Evolutionary conservation across 2,113 vertebrate species (phyloP).

Genomic region (Cavia aperea): DNA sequence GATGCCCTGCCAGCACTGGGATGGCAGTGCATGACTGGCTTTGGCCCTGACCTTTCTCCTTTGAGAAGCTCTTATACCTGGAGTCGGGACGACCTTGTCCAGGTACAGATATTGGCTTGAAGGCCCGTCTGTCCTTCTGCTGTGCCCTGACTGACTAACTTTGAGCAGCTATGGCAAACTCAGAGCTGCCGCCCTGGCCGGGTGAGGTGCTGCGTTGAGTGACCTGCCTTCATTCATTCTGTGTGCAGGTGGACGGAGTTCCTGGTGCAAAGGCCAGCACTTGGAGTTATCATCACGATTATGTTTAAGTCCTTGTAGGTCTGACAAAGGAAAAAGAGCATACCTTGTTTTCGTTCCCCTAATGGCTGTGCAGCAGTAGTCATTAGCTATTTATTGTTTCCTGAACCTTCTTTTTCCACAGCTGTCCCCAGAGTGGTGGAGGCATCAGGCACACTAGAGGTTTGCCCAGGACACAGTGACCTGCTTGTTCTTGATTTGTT

Average conservation of each 20-base stretch:
- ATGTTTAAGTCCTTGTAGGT: neutral
- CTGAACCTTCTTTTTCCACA: neutral
- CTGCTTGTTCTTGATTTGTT: neutral
- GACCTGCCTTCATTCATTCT: neutral
- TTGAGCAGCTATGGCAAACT: neutral
- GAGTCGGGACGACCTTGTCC: neutral
- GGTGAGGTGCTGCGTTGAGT: neutral
- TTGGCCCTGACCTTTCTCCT: neutral
- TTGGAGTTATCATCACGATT: neutral
- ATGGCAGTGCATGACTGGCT: neutral
- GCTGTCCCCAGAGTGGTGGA: accelerated
- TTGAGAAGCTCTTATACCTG: neutral
- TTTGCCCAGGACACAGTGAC: neutral
- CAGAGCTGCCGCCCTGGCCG: neutral
- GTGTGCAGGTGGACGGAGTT: neutral
- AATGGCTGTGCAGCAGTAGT: neutral
- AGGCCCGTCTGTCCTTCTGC: neutral
- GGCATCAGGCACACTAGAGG: neutral
- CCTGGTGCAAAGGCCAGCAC: neutral
- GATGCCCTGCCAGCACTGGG: neutral
- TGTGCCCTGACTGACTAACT: neutral
- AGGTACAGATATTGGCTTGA: neutral
- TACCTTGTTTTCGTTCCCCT: neutral
- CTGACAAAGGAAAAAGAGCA: neutral
- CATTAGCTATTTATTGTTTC: neutral